phyloP scores from a whole-genome alignment of 2,888 invertebrate genomes.

The Ramazzottius varieornatus region DNA sequence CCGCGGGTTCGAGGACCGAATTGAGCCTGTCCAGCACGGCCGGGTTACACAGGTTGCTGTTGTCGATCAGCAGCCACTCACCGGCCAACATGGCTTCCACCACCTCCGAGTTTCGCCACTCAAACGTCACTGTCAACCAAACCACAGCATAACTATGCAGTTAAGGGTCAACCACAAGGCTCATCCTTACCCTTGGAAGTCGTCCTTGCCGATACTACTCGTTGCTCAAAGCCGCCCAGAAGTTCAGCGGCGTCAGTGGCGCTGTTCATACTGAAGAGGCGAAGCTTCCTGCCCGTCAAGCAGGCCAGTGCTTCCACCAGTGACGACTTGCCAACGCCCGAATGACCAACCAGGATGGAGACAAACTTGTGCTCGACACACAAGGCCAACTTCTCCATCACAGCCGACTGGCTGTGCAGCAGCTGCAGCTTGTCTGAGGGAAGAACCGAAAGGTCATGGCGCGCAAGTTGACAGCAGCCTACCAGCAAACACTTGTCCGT shows the following conservation, averaged over 20 bases:
- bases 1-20: conserved; percentile 71
- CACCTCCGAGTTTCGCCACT: conserved; percentile 67
- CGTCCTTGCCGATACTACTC: too few relatives aligned
- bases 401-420: not conserved
- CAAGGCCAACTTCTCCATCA: not conserved
- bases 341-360: conserved; percentile 29
- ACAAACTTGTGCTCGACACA: not conserved
- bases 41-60: conserved; percentile 74
- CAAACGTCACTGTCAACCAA: conserved; percentile 49
- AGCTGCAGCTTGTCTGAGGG: not conserved
- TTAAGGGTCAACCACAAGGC: too few relatives aligned
- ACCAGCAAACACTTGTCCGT: not conserved
- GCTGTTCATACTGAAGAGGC: conserved; percentile 53
- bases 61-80: conserved; percentile 32
- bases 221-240: conserved; percentile 92
- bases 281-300: conserved; percentile 42
- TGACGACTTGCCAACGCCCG: conserved; percentile 52
- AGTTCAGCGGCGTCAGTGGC: conserved; percentile 83
- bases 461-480: too few relatives aligned
- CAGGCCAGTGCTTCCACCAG: conserved; percentile 46
- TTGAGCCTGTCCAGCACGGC: conserved; percentile 89
- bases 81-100: conserved; percentile 58
- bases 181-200: too few relatives aligned
- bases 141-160: too few relatives aligned
- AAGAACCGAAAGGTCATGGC: too few relatives aligned